Base-by-base conservation (phyloP, 2,888 invertebrate species). In the Mesochorus sp. region DNA sequence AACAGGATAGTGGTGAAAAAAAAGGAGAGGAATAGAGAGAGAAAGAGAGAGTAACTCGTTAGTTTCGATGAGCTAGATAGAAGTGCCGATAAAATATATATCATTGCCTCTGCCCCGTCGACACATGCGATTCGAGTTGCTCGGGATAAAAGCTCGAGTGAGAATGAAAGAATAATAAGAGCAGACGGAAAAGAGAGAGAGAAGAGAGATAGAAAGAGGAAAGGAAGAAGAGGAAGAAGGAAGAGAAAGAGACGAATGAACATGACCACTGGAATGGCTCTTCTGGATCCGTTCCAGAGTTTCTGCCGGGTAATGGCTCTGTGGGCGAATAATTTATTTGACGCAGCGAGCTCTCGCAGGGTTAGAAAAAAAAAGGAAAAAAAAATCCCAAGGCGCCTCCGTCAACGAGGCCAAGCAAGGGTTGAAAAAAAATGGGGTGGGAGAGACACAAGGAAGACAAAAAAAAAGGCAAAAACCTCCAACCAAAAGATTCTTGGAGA, bases 321-420 rank as follows among this genome's bases (percentile, higher is more conserved):
- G 71, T 57, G 61, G 59, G 64, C 77, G 73, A 78, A 79, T 78
- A 81, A 81, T 81, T 81, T 76, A 81, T 81, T 64, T 72, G 77
- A 70, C 67, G 70, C 70, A 71, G 59, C 66, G 73, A 37, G 39
- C 8, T 47, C 47, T 51, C 68, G 64, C 10, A 34, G 71, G 21
- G 4, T 62, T 34, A 67, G 64, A 55, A 59, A 37, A 72, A n/a
- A 44, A 6, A 26, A 37, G 55, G n/a, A 28, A 67, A 59, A 67
- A 57, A 64, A 57, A n/a, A 17, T 59, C 67, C 62, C 75, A 75
- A 53, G 62, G 72, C 57, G 67, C 47, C 71, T 76, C 31, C 62
- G 64, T 72, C 61, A 61, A 49, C 59, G 26, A 21, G 19, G 24
- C 10, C 39, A 28, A 24, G n/a, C 21, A 55, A 34, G 34, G 53